These are phyloP conservation scores for Melanotus villosus DNA, from an alignment of 2,888 invertebrate genomes.

Conservation along the genomic window DNA sequence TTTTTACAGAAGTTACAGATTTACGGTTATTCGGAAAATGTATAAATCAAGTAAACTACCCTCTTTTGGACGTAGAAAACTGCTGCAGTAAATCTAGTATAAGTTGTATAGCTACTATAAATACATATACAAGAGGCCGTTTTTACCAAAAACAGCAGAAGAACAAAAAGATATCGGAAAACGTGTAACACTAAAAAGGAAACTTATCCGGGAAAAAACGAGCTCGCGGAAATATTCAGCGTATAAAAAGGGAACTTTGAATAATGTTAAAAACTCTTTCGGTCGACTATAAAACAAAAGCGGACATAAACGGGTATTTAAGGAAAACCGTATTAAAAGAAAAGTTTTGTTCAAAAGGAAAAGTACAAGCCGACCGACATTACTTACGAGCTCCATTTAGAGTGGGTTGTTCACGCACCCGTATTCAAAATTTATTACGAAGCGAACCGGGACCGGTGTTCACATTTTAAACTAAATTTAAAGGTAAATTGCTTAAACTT, in stretches of 20 bases:
- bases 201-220: background rate
- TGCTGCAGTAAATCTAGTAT: slow-evolving; percentile 17
- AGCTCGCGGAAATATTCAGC: background rate
- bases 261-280: background rate
- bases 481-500: too few species aligned
- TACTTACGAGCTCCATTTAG: background rate
- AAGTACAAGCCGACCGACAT: background rate
- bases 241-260: slow-evolving; percentile 1
- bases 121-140: slow-evolving; percentile 13
- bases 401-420: background rate
- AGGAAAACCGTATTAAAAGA: slow-evolving; percentile 6
- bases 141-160: background rate
- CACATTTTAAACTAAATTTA: too few species aligned
- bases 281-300: background rate
- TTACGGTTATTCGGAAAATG: slow-evolving; percentile 31
- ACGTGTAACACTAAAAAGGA: background rate
- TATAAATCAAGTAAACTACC: slow-evolving; percentile 37
- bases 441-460: too few species aligned
- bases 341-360: background rate
- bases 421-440: background rate
- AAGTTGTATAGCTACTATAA: slow-evolving; percentile 12
- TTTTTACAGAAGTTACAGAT: slow-evolving; percentile 18
- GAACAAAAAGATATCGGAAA: background rate
- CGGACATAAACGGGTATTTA: background rate
- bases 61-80: slow-evolving; percentile 15